These are phyloP conservation scores for Solenopsis fugax DNA, from an alignment of 1,140 invertebrate genomes.

Conservation along the genomic window DNA sequence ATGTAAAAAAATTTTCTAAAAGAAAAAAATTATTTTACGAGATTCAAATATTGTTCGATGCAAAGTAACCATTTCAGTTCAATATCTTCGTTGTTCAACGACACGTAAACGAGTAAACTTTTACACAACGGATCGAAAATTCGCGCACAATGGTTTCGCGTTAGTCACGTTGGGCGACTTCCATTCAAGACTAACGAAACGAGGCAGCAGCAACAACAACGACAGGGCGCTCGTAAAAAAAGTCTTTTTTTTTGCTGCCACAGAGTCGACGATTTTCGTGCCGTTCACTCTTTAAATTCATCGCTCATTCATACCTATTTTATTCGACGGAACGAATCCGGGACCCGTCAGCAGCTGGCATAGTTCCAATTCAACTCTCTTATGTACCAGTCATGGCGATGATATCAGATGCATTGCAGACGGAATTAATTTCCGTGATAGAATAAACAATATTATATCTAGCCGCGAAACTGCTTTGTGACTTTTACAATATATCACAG, in stretches of 20 bases:
- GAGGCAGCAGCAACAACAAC: slow-evolving; percentile 44
- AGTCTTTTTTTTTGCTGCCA: slow-evolving; percentile 23
- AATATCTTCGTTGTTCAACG: slow-evolving; percentile 39
- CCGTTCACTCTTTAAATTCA: slow-evolving; percentile 71
- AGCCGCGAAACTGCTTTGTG: background rate
- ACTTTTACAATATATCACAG: background rate
- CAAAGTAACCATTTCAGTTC: background rate
- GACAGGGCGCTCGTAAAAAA: slow-evolving; percentile 37
- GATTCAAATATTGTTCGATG: background rate
- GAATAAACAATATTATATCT: slow-evolving; percentile 60
- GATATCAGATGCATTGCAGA: slow-evolving; percentile 68
- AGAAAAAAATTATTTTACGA: slow-evolving; percentile 8
- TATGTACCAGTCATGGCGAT: slow-evolving; percentile 72
- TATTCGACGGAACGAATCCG: slow-evolving; percentile 73
- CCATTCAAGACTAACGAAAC: slow-evolving; percentile 49
- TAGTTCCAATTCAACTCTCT: slow-evolving; percentile 72
- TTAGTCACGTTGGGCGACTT: slow-evolving; percentile 34
- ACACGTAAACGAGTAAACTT: slow-evolving; percentile 33
- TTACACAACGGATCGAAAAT: slow-evolving; percentile 48
- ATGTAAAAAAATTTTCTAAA: background rate
- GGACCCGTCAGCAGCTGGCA: slow-evolving; percentile 66
- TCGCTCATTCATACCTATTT: slow-evolving; percentile 71
- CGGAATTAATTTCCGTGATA: slow-evolving; percentile 70
- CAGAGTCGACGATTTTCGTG: slow-evolving; percentile 59
- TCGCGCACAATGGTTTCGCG: slow-evolving; percentile 39